Percentiles rank a stretch among this genome's conserved stretches.
These are phyloP conservation scores for Scomberomorus guttatus DNA, from an alignment of 2,797 vertebrate genomes.

Conservation along the genomic window DNA sequence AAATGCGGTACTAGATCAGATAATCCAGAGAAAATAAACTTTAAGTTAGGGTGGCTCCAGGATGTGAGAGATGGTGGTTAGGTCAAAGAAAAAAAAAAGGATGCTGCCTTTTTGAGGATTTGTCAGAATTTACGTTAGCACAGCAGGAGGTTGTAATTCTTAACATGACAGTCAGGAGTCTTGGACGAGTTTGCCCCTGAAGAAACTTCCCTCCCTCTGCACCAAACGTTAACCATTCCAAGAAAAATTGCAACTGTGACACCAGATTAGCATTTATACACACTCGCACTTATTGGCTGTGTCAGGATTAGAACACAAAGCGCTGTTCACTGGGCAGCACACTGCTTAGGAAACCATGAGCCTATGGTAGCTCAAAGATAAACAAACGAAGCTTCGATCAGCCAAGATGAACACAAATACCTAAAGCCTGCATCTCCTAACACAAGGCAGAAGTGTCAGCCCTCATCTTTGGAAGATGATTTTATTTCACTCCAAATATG, in stretches of 20 bases:
- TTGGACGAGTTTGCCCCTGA: constrained; percentile 16
- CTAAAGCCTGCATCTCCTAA: not conserved
- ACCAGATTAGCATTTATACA: constrained; percentile 27
- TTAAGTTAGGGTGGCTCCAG: constrained; percentile 65
- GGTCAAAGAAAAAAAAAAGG: constrained; percentile 44
- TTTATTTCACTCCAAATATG: not conserved
- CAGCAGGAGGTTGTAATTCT: constrained; percentile 61
- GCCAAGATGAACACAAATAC: constrained; percentile 24
- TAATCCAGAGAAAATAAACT: constrained; percentile 82
- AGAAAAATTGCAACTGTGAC: constrained; percentile 31
- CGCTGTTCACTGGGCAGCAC: constrained; percentile 17
- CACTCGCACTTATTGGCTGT: constrained; percentile 17
- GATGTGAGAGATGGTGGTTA: constrained; percentile 57
- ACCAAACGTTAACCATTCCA: constrained; percentile 19
- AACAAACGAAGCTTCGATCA: constrained; percentile 28
- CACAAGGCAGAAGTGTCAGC: not conserved
- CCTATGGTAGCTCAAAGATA: constrained; percentile 15
- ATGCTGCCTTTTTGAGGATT: constrained; percentile 37
- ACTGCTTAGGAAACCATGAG: constrained; percentile 17
- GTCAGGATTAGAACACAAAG: constrained; percentile 25
- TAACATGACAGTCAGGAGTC: constrained; percentile 37
- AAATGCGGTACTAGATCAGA: constrained; percentile 74
- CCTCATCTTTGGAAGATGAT: not conserved
- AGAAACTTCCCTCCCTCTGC: constrained; percentile 12
- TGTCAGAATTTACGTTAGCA: constrained; percentile 43